phyloP scores from a whole-genome alignment of 2,888 invertebrate species.

The Ecliptopera silaceata region DNA sequence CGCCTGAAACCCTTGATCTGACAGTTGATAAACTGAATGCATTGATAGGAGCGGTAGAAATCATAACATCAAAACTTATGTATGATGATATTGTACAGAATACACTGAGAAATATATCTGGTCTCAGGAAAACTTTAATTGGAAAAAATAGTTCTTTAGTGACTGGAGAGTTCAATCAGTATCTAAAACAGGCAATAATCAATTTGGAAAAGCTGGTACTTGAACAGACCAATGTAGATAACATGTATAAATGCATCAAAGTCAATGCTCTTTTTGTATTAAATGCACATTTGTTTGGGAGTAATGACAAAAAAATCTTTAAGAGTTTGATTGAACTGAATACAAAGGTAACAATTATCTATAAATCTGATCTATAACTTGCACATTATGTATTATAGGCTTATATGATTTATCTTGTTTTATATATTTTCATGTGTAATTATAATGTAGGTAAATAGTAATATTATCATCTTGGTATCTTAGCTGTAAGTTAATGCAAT shows the following conservation, averaged over 20 bases:
- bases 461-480: too few species aligned
- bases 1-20: slow-evolving; percentile 84
- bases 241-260: slow-evolving; percentile 85
- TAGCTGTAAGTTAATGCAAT: too few species aligned
- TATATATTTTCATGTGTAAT: too few species aligned
- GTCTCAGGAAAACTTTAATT: slow-evolving; percentile 69
- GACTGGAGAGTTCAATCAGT: slow-evolving; percentile 85
- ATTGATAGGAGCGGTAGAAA: slow-evolving; percentile 87
- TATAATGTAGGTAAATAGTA: too few species aligned
- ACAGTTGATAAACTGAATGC: slow-evolving; percentile 85
- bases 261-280: slow-evolving; percentile 87
- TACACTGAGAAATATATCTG: slow-evolving; percentile 69
- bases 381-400: too few species aligned
- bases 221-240: slow-evolving; percentile 78
- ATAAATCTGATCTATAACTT: too few species aligned
- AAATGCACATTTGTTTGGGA: slow-evolving; percentile 88
- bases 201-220: slow-evolving; percentile 84
- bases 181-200: slow-evolving; percentile 83
- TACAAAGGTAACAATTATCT: slow-evolving; percentile 84
- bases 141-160: slow-evolving; percentile 71
- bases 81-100: slow-evolving; percentile 87
- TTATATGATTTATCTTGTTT: too few species aligned
- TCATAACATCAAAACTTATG: slow-evolving; percentile 86
- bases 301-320: slow-evolving; percentile 89
- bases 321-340: slow-evolving; percentile 89